Conservation (phyloP, 2,113 vertebrate genomes). For the Pavo muticus region DNA sequence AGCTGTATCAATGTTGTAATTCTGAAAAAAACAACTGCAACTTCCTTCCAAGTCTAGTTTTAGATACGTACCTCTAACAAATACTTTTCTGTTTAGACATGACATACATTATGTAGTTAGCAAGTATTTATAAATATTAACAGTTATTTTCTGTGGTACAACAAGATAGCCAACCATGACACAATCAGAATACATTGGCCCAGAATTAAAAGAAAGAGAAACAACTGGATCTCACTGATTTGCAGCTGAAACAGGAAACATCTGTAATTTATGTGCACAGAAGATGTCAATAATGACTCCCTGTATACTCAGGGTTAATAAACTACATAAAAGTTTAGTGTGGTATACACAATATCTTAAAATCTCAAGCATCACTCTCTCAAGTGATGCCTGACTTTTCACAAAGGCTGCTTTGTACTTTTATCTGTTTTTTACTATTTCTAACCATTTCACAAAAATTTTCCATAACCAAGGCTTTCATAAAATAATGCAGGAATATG, state of each 20-base stretch:
- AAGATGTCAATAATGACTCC: neutral
- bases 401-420: neutral
- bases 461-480: neutral
- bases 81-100: slow-evolving; percentile 30
- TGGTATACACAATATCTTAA: neutral
- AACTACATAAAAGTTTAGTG: neutral
- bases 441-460: neutral
- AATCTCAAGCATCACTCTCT: neutral
- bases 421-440: neutral
- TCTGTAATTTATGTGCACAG: slow-evolving; percentile 45
- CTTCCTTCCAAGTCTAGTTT: slow-evolving; percentile 50
- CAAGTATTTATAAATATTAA: slow-evolving; percentile 50
- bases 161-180: slow-evolving; percentile 50
- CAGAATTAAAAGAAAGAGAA: slow-evolving; percentile 9
- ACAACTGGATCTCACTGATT: slow-evolving; percentile 39
- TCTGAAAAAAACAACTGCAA: neutral
- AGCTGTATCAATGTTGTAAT: neutral
- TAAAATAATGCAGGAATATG: neutral
- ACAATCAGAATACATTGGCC: slow-evolving; percentile 5
- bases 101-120: slow-evolving; percentile 4
- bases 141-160: slow-evolving; percentile 28
- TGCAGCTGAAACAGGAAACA: slow-evolving; percentile 68
- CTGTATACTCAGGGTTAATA: neutral
- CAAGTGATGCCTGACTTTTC: neutral
- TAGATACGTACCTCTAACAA: slow-evolving; percentile 57